Evolutionary conservation across 2,113 vertebrate species (phyloP), one percentile per base, ranked within the genome.

Genomic region (Pelusios castaneus): DNA sequence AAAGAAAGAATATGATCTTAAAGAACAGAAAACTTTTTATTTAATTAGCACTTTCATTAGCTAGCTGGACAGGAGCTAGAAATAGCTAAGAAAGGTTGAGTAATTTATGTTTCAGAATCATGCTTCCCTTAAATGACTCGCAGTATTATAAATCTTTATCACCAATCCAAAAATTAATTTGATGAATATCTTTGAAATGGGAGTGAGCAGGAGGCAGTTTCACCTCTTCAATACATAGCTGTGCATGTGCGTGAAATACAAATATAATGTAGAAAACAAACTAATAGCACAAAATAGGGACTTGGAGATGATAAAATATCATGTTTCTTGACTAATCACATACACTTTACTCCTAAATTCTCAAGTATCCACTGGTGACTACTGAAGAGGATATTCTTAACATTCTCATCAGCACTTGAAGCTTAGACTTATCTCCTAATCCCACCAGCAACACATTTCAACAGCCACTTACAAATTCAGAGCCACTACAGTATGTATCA

Each of bases 381-480:
- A 5, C 13, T 82, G 89, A 86, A 96, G 95, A 96, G 89, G 89
- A 94, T 92, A 91, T 79, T 88, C 95, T 97, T 82, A 91, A 97
- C 91, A 88, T 95, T 96, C 96, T 96, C 95, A 95, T 92, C 94
- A 93, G 91, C 87, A 94, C 95, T 97, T 80, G 49, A 97, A 97
- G 94, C 92, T 86, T 94, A 47, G 6, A 95, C 80, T 95, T 96
- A 97, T 63, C 91, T 96, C 88, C 92, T 95, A 96, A 97, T 97
- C 88, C 96, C 83, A 84, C 82, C 94, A 97, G 89, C 78, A 94
- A 81, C 89, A 96, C 93, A 86, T 97, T 97, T 98, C 97, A 97
- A 94, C 92, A 97, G 93, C 94, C 96, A 97, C 97, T 98, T 96
- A 96, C 2, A 2, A 96, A 91, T 43, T 80, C 67, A 24, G 67